Percentiles rank a stretch among this genome's conserved stretches.
Conservation (phyloP, 1,140 invertebrate genomes). For the Drosophila orena region DNA sequence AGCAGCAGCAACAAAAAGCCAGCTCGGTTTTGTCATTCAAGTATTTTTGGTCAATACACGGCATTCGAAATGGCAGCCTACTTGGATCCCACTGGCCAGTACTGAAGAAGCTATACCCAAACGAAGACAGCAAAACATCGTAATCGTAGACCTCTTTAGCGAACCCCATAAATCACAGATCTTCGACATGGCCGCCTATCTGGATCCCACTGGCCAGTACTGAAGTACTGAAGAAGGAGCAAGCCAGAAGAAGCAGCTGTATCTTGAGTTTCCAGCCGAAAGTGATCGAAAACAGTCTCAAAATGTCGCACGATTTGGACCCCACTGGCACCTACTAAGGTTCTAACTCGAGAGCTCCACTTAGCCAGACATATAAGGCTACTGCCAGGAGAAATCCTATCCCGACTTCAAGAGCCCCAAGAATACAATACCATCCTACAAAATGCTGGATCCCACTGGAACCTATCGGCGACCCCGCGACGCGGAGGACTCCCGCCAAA, state of each 20-base stretch:
- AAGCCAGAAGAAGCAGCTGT: background rate
- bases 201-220: constrained; percentile 84
- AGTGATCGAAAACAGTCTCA: constrained; percentile 28
- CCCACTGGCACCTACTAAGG: constrained; percentile 82
- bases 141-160: too few relatives aligned
- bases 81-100: constrained; percentile 73
- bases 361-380: background rate
- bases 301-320: constrained; percentile 77
- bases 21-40: constrained; percentile 68
- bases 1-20: constrained; percentile 17
- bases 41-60: constrained; percentile 64
- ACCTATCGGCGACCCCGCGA: constrained; percentile 73
- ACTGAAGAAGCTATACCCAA: constrained; percentile 20
- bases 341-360: background rate
- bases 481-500: constrained; percentile 67
- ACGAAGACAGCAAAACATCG: background rate
- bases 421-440: constrained; percentile 17
- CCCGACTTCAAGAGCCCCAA: constrained; percentile 10
- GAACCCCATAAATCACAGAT: background rate
- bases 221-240: constrained; percentile 64
- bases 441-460: constrained; percentile 79
- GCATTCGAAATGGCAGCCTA: constrained; percentile 64
- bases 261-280: background rate
- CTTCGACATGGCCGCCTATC: constrained; percentile 63
- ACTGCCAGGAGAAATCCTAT: background rate